Evolutionary conservation across 1,140 invertebrate genomes (phyloP).

Genomic region (Zophobas atratus): DNA sequence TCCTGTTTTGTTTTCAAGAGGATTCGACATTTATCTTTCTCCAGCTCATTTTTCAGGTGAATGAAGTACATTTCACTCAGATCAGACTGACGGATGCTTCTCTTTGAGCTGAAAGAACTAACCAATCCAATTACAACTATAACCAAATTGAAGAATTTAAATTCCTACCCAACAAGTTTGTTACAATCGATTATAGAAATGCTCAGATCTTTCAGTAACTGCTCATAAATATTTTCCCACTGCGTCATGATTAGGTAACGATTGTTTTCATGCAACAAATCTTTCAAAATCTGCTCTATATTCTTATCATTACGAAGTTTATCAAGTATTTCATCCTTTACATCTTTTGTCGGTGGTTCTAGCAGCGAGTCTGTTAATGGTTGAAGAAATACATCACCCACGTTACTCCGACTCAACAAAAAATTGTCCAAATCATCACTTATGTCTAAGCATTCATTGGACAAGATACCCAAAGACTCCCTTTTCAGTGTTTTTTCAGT

Average conservation of each 20-base stretch:
- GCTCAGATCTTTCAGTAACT: not conserved
- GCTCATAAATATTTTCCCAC: conserved; percentile 1
- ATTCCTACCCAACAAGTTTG: not conserved
- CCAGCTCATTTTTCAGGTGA: conserved; percentile 45
- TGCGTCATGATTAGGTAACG: conserved; percentile 25
- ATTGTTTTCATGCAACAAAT: conserved; percentile 36
- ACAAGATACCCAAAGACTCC: conserved; percentile 43
- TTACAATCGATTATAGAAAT: conserved; percentile 2
- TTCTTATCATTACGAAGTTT: conserved; percentile 13
- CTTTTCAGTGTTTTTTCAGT: conserved; percentile 6
- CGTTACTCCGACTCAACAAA: not conserved
- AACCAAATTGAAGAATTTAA: not conserved
- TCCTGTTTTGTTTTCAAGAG: conserved; percentile 32
- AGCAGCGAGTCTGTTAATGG: not conserved
- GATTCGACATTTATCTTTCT: conserved; percentile 40
- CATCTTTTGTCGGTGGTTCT: not conserved
- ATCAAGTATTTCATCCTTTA: not conserved
- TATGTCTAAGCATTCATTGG: conserved; percentile 15
- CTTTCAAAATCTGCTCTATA: conserved; percentile 6
- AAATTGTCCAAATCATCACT: conserved; percentile 13
- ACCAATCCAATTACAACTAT: not conserved
- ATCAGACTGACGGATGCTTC: conserved; percentile 29
- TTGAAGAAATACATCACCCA: not conserved
- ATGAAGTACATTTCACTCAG: conserved; percentile 32
- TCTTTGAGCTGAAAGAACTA: conserved; percentile 23